Evolutionary conservation across 2,113 vertebrate genomes (phyloP).

Genomic region (Neodontobutis hainanensis): DNA sequence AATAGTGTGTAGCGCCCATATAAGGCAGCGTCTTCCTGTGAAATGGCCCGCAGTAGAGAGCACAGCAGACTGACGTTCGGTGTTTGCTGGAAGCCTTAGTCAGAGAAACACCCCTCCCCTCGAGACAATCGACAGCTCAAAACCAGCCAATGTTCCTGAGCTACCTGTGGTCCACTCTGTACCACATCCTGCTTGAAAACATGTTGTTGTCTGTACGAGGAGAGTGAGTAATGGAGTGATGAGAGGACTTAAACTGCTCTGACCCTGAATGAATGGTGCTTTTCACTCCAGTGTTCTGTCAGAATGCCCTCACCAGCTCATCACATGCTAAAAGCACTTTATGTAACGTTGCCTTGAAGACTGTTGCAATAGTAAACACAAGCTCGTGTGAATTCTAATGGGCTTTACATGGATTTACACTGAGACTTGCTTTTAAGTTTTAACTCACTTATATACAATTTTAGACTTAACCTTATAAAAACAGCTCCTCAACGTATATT

Average conservation of each 20-base stretch:
- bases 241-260: background rate
- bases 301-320: background rate
- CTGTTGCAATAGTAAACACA: conserved; percentile 1
- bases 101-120: conserved; percentile 41
- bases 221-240: conserved; percentile 1
- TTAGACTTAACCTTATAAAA: too few species aligned
- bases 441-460: too few species aligned
- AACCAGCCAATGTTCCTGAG: conserved; percentile 18
- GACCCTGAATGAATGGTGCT: conserved; percentile 7
- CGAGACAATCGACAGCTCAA: background rate
- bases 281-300: background rate
- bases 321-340: background rate
- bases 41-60: conserved; percentile 45
- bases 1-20: conserved; percentile 62
- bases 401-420: too few species aligned
- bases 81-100: conserved; percentile 44
- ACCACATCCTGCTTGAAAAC: background rate
- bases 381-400: background rate
- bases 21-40: conserved; percentile 68
- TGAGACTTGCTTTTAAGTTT: too few species aligned
- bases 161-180: conserved; percentile 9
- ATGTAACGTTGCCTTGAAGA: background rate
- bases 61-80: conserved; percentile 32
- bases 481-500: too few species aligned
- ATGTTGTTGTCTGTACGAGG: conserved; percentile 1